These are phyloP conservation scores for Bambusicola thoracicus DNA, from an alignment of 2,113 vertebrate genomes.

Conservation along the genomic window DNA sequence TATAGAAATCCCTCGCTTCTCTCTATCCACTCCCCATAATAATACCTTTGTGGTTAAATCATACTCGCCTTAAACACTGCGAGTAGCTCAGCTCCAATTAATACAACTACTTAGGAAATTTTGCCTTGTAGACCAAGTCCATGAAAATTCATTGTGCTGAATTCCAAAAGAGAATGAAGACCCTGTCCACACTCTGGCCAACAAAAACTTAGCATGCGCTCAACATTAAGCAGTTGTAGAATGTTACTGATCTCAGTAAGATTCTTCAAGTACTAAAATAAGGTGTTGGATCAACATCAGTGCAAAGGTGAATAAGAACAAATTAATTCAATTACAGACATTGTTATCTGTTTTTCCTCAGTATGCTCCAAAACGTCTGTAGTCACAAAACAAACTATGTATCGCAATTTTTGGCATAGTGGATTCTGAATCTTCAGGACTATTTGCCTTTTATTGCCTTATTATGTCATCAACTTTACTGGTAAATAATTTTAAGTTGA, in stretches of 20 bases:
- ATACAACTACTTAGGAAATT: background rate
- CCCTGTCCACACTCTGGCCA: background rate
- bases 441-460: background rate
- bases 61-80: background rate
- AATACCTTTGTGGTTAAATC: background rate
- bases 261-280: background rate
- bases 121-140: background rate
- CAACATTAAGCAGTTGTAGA: background rate
- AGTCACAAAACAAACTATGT: background rate
- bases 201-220: background rate
- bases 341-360: background rate
- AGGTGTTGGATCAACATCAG: background rate
- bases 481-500: background rate
- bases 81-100: conserved; percentile 20
- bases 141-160: background rate
- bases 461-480: background rate
- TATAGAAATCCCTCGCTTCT: background rate
- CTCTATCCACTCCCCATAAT: background rate
- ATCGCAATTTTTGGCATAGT: background rate
- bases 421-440: background rate
- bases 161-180: background rate
- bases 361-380: background rate
- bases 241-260: background rate
- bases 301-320: background rate
- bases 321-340: background rate